These are phyloP conservation scores for Teleogryllus occipitalis DNA, from an alignment of 1,140 invertebrate species.

Conservation along the genomic window DNA sequence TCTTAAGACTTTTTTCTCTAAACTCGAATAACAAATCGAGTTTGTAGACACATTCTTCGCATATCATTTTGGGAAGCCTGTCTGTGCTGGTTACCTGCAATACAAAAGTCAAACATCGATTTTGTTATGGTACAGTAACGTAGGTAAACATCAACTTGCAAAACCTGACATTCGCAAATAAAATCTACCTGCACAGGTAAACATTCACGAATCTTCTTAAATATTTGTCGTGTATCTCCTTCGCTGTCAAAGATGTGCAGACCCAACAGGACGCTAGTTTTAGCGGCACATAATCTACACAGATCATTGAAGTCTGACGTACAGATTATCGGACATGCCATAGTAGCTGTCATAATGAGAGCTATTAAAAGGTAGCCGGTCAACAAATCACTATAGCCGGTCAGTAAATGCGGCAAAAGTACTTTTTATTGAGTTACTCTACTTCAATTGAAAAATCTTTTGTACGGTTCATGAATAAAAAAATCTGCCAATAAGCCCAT, in stretches of 20 bases:
- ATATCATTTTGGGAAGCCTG: conserved; percentile 50
- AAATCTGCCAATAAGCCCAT: too few relatives aligned
- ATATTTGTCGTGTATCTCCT: conserved; percentile 45
- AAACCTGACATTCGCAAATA: neutral
- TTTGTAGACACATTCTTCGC: conserved; percentile 49
- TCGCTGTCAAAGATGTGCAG: conserved; percentile 49
- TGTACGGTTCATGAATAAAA: too few relatives aligned
- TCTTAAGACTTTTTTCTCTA: conserved; percentile 45
- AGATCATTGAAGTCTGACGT: conserved; percentile 40
- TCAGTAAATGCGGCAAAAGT: too few relatives aligned
- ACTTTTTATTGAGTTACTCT: too few relatives aligned
- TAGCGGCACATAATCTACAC: conserved; percentile 48
- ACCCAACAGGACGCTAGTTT: conserved; percentile 45
- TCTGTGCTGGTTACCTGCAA: conserved; percentile 46
- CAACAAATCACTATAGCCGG: too few relatives aligned
- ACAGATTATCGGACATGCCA: conserved; percentile 3
- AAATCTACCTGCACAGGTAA: conserved; percentile 45
- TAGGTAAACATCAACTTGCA: too few relatives aligned
- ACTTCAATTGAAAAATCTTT: too few relatives aligned
- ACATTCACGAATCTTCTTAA: conserved; percentile 50
- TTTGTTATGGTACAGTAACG: too few relatives aligned
- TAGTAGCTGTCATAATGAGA: neutral
- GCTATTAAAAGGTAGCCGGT: too few relatives aligned
- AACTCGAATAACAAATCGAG: conserved; percentile 50
- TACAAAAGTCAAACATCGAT: neutral